Evolutionary conservation across 2,797 vertebrate species (phyloP), one percentile per base, ranked within the genome.

Genomic region (Amblyopsis hoosieri): DNA sequence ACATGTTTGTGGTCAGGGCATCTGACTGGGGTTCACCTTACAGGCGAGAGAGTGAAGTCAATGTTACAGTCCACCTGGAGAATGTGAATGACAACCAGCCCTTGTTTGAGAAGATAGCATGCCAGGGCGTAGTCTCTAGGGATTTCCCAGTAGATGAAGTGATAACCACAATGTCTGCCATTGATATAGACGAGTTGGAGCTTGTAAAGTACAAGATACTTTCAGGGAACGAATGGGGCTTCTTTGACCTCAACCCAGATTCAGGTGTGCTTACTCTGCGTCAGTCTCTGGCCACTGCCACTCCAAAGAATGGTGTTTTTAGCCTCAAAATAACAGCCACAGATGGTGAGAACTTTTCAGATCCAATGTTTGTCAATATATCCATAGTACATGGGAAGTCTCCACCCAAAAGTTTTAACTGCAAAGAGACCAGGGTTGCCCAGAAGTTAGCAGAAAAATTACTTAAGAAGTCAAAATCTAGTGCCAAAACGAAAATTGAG

Each of bases 21-120:
- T 99, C 98, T 0, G 98, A 99, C 75, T 99, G 98, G 98, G 98
- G 98, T 5, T 96, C 96, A 0, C 98, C 98, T 0, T 99, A 99
- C 68, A 94, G 97, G 23, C 93, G 96, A 0, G 98, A 99, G 78
- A 97, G 94, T 0, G 96, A 99, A 78, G 96, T 96, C n/a, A 98
- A 97, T 31, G 93, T 99, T 54, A 97, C 96, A 0, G 89, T 99
- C 72, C 93, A 94, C 58, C 79, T 99, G 66, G 94, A 95, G 67
- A 99, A 99, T 51, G 89, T 96, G 52, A 99, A 99, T 0, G 98
- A 99, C 81, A 99, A 99, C 87, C 93, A 93, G 63, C 98, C 98
- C 0, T 88, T 98, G 55, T 99, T 99, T 89, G 98, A 99, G 82
- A 98, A 96, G 75, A 92, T 98, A 57, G 95, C 93, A 0, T 99